Evolutionary conservation across 2,888 invertebrate genomes (phyloP), one percentile per base, ranked within the genome.

Genomic region (Ernsta delagoae): DNA sequence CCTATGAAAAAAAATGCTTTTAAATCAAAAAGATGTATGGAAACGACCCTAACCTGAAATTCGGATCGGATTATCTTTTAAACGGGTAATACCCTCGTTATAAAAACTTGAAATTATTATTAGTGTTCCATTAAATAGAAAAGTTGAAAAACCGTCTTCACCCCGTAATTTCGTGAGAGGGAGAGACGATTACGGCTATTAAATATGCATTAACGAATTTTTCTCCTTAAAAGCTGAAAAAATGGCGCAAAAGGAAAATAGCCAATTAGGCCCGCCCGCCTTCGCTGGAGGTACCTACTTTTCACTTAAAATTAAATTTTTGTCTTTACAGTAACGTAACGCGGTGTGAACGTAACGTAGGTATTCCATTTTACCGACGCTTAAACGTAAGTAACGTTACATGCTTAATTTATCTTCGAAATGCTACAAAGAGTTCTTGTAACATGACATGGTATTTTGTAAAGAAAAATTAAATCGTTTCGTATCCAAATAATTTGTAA

Each of bases 141-240:
- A 79, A 78, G 75, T 79, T 78, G 77, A 77, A 76, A 80, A 80
- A 75, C 77, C 73, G 74, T 65, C 69, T 72, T 70, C 73, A 75
- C 73, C 50, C 71, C 71, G 72, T 78, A 78, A 79, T 79, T 77
- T 76, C 79, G 75, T 81, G 84, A 83, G 84, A 82, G 83, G 87
- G 88, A 83, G 88, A 84, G 88, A 82, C 90, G 91, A 92, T 92
- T 92, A 92, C 77, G 72, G 79, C 91, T 87, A 92, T 93, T 92
- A 93, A 93, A 92, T 93, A 92, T 93, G 90, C 92, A 93, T 90
- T 93, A 93, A 92, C 92, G 92, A 91, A 92, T 92, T 93, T 92
- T 92, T 87, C 91, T 90, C 81, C 83, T 92, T 89, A 92, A 90
- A 92, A 91, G 90, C 90, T 87, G 86, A 88, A 88, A 48, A 91